A percentile compares a stretch with the other conserved stretches of the same genome.
These are phyloP conservation scores for Chauna torquata DNA, from an alignment of 2,113 vertebrate species.

Conservation along the genomic window DNA sequence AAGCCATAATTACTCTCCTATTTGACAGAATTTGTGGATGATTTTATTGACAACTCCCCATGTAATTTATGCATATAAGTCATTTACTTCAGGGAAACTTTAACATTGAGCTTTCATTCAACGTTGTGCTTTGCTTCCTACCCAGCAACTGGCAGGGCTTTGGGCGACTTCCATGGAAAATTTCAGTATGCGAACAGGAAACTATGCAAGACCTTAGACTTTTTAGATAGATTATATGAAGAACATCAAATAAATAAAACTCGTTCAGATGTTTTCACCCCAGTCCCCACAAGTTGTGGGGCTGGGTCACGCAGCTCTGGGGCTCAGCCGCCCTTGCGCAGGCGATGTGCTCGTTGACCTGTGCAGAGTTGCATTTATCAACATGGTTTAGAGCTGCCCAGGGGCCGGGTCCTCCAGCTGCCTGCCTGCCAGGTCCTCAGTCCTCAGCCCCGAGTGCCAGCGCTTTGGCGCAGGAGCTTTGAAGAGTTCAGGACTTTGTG, in stretches of 20 bases:
- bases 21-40: constrained; percentile 20
- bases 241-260: neutral
- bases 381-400: fast-evolving
- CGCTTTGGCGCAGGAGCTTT: neutral
- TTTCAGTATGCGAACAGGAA: too few relatives aligned
- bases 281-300: fast-evolving
- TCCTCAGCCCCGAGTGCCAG: neutral
- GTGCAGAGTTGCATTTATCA: fast-evolving
- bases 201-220: too few relatives aligned
- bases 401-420: neutral
- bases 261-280: neutral
- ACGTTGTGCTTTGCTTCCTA: neutral
- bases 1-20: constrained; percentile 42
- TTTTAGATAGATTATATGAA: neutral
- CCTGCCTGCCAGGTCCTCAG: too few relatives aligned
- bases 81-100: neutral
- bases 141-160: neutral
- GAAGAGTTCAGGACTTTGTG: neutral
- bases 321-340: neutral
- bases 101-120: neutral
- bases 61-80: neutral
- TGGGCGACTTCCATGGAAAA: neutral
- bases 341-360: too few relatives aligned
- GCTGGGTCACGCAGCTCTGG: neutral
- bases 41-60: constrained; percentile 20